Evolutionary conservation across 1,140 invertebrate species (phyloP).

Genomic region (Papilio dardanus): DNA sequence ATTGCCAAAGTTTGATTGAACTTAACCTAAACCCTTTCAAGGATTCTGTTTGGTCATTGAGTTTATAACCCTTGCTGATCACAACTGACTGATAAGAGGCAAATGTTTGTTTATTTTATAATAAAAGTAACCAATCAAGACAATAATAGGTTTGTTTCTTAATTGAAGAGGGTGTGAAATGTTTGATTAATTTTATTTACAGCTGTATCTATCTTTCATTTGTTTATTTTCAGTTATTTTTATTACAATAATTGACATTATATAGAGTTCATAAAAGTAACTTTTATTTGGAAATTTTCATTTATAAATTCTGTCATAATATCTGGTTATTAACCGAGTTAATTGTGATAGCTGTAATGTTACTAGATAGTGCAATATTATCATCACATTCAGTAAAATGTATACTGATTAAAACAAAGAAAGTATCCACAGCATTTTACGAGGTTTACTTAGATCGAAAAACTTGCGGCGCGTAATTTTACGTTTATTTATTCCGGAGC

Average conservation of each 20-base stretch:
- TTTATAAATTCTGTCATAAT: too few relatives aligned
- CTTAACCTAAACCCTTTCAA: conserved; percentile 59
- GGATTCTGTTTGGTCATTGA: conserved; percentile 41
- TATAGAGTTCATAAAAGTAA: too few relatives aligned
- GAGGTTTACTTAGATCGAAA: conserved; percentile 25
- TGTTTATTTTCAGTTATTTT: too few relatives aligned
- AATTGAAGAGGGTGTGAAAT: too few relatives aligned
- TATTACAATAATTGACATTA: too few relatives aligned
- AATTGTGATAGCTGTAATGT: neutral
- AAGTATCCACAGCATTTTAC: neutral
- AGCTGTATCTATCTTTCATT: too few relatives aligned
- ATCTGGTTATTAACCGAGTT: neutral
- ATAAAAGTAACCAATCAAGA: neutral
- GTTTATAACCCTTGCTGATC: neutral
- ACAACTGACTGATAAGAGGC: conserved; percentile 7
- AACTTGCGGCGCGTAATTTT: conserved; percentile 14
- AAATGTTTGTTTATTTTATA: conserved; percentile 5
- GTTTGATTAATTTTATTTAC: too few relatives aligned
- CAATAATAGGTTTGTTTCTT: neutral
- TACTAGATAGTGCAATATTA: neutral
- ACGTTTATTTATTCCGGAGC: conserved; percentile 30
- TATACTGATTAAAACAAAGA: conserved; percentile 4
- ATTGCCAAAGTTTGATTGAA: conserved; percentile 70
- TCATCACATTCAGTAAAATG: neutral
- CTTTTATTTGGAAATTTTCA: too few relatives aligned